Percentiles rank a stretch among this genome's conserved stretches.
Conservation (phyloP, 2,797 vertebrate species). For the Cryptoprocta ferox region DNA sequence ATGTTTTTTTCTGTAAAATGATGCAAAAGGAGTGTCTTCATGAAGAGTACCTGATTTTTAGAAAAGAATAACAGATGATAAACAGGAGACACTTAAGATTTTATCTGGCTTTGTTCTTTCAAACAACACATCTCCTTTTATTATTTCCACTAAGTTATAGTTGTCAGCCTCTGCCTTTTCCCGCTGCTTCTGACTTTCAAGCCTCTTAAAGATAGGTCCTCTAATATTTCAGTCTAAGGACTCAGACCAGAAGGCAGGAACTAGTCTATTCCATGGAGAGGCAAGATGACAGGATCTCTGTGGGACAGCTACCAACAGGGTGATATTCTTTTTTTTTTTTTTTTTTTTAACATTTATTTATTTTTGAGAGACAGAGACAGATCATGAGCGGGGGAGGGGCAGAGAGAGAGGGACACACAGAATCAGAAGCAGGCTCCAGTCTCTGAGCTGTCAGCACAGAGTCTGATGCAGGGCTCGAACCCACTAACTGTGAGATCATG, state of each 20-base stretch:
- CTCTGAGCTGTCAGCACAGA: no score
- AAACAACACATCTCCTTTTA: background rate
- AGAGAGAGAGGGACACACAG: no score
- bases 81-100: background rate
- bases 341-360: no score
- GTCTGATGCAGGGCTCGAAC: no score
- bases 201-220: background rate
- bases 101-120: background rate
- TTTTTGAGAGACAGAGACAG: no score
- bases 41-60: background rate
- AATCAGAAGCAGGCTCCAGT: no score
- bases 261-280: background rate
- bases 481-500: no score
- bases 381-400: no score
- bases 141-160: background rate
- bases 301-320: background rate
- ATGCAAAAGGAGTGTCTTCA: background rate
- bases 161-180: background rate
- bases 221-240: background rate
- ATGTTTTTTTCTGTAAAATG: background rate
- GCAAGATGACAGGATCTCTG: background rate
- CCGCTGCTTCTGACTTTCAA: background rate
- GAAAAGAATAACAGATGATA: background rate
- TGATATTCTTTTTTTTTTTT: no score
- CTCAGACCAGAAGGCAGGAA: background rate